Percentiles rank a stretch among this genome's conserved stretches.
phyloP scores from a whole-genome alignment of 2,113 vertebrate genomes.

The Actenoides hombroni region DNA sequence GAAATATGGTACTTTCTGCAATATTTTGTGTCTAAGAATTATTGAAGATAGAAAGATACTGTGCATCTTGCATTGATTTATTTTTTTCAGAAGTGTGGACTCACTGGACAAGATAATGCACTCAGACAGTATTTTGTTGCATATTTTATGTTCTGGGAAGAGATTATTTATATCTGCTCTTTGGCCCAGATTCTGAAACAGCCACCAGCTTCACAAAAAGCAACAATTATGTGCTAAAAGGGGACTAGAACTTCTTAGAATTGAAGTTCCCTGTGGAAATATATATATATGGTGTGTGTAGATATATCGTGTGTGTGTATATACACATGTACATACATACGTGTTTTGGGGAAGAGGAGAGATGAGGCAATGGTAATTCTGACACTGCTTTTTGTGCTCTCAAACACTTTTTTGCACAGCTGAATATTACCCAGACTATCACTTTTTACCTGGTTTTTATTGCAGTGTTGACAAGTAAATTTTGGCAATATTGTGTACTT shows the following conservation, averaged over 20 bases:
- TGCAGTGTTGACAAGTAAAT: neutral
- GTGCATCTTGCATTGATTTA: neutral
- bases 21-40: neutral
- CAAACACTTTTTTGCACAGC: neutral
- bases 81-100: neutral
- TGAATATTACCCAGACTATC: neutral
- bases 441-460: neutral
- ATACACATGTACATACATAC: fast-evolving
- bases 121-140: slow-evolving; percentile 20
- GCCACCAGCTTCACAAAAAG: slow-evolving; percentile 24
- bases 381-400: neutral
- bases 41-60: neutral
- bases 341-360: neutral
- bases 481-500: neutral
- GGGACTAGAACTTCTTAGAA: neutral
- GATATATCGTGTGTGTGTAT: neutral
- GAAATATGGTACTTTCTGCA: neutral
- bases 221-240: slow-evolving; percentile 32
- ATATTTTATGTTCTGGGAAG: slow-evolving; percentile 57
- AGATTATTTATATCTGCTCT: slow-evolving; percentile 48
- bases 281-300: neutral
- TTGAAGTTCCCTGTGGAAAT: neutral
- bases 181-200: slow-evolving; percentile 57
- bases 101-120: neutral
- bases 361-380: neutral